These are phyloP conservation scores for Onychorhynchus coronatus DNA, from an alignment of 2,113 vertebrate species.

Conservation along the genomic window DNA sequence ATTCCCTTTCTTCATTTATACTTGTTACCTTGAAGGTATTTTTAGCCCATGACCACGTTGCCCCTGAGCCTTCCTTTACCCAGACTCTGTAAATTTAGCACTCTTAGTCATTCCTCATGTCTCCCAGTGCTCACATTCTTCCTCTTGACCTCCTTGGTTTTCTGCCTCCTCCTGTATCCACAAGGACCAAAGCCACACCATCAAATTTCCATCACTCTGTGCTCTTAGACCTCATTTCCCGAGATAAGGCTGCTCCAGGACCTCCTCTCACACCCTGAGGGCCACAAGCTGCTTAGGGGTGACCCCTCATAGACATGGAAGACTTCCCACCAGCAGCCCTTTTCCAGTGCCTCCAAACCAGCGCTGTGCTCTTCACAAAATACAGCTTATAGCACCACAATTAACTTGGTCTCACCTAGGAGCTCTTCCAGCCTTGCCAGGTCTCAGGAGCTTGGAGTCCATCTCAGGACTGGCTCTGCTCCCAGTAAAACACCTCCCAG, in stretches of 20 bases:
- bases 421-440: background rate
- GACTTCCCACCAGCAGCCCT: background rate
- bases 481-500: background rate
- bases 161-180: background rate
- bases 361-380: rapidly evolving
- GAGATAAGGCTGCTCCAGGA: background rate
- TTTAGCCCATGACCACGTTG: conserved; percentile 32
- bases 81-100: conserved; percentile 26
- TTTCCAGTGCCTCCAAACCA: background rate
- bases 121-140: background rate
- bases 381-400: rapidly evolving
- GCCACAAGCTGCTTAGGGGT: background rate
- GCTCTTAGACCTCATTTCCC: background rate
- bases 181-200: background rate
- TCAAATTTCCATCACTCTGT: rapidly evolving
- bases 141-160: background rate
- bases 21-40: conserved; percentile 51
- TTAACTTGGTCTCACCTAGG: rapidly evolving
- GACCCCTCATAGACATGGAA: background rate
- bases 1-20: conserved; percentile 47
- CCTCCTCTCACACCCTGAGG: too few species aligned
- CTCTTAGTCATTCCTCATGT: background rate
- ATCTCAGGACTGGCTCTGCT: background rate
- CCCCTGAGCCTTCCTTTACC: conserved; percentile 28
- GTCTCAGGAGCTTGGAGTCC: background rate